These are phyloP conservation scores for Arctia plantaginis DNA, from an alignment of 2,888 invertebrate species.

Conservation along the genomic window DNA sequence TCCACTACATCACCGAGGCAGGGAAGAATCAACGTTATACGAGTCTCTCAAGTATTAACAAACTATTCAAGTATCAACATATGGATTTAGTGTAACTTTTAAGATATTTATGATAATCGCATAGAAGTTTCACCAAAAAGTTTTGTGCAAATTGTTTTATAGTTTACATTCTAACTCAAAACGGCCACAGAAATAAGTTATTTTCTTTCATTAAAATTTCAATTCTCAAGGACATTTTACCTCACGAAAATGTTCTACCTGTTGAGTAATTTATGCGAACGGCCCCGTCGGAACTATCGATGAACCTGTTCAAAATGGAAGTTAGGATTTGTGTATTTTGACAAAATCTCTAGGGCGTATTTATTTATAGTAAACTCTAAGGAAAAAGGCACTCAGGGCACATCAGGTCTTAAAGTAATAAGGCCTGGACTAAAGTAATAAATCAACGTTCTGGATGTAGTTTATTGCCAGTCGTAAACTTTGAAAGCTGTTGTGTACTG, in stretches of 20 bases:
- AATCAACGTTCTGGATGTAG: constrained; percentile 52
- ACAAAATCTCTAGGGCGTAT: constrained; percentile 35
- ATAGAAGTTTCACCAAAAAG: not conserved
- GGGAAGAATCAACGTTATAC: too few relatives aligned
- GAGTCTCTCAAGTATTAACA: too few relatives aligned
- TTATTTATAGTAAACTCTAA: constrained; percentile 25
- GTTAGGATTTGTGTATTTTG: constrained; percentile 20
- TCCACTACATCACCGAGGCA: too few relatives aligned
- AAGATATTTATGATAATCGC: too few relatives aligned
- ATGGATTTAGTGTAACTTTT: too few relatives aligned
- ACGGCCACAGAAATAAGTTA: constrained; percentile 17
- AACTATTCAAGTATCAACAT: too few relatives aligned
- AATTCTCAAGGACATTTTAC: constrained; percentile 21
- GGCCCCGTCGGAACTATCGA: constrained; percentile 22
- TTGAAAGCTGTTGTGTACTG: constrained; percentile 56
- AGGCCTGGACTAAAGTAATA: constrained; percentile 49
- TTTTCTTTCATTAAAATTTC: constrained; percentile 17
- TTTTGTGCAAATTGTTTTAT: not conserved
- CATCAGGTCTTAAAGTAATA: constrained; percentile 43
- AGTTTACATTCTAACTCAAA: not conserved
- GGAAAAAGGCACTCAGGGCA: constrained; percentile 28
- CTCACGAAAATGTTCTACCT: constrained; percentile 29
- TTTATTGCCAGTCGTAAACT: constrained; percentile 61
- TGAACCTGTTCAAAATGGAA: constrained; percentile 37
- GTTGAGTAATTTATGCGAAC: constrained; percentile 47